Evolutionary conservation across 2,888 invertebrate genomes (phyloP).

Genomic region (Hedya salicella): DNA sequence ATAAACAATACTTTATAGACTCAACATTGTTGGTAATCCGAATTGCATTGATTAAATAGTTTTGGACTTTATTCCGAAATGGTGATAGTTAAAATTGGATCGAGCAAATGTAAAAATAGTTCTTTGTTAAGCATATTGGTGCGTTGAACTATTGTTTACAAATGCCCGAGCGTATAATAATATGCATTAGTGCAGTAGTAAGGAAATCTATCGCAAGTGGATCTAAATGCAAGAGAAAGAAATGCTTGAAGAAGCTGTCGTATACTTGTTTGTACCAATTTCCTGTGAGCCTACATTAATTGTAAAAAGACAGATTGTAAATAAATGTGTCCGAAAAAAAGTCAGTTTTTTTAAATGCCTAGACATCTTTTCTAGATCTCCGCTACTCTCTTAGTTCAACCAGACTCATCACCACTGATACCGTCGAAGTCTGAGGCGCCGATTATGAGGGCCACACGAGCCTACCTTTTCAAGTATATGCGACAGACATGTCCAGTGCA

Average conservation of each 20-base stretch:
- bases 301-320: too few species aligned
- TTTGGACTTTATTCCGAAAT: conserved; percentile 20
- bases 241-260: neutral
- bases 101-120: neutral
- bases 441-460: too few species aligned
- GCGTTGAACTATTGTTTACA: conserved; percentile 37
- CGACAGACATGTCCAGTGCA: too few species aligned
- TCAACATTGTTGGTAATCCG: conserved; percentile 19
- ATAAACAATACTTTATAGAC: conserved; percentile 17
- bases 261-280: too few species aligned
- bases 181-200: neutral
- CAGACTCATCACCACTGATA: too few species aligned
- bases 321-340: too few species aligned
- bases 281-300: too few species aligned
- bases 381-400: too few species aligned
- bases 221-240: neutral
- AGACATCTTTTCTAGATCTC: too few species aligned
- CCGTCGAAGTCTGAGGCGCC: too few species aligned
- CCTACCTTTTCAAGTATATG: too few species aligned
- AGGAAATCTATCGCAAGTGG: conserved; percentile 8
- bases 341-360: too few species aligned
- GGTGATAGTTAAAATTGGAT: neutral
- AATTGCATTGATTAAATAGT: conserved; percentile 24
- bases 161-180: conserved; percentile 16
- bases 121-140: conserved; percentile 36